Base-by-base conservation (phyloP, 2,888 invertebrate genomes). In the Melanophora roralis region DNA sequence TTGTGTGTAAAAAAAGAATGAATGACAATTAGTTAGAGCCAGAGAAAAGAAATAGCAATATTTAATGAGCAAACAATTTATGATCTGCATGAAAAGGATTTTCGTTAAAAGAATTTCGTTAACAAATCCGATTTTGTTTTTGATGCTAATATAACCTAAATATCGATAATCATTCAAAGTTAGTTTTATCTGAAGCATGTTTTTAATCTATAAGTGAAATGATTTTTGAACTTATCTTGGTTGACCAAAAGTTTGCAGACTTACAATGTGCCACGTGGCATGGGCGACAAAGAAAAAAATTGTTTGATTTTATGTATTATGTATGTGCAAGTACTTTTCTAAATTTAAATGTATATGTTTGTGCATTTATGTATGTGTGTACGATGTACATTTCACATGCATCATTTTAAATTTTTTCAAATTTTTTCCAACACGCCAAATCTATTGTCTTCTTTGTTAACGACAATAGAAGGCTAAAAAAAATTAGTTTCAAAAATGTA, bases 201-300 rank as follows among this genome's bases (percentile, higher is more conserved):
- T 53, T 38, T 60, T 16, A 40, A 38, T 55, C 64, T 49, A n/a
- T n/a, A 27, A 19, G 8, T 67, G 5, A 16, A 72, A 72, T 80
- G 32, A 49, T 75, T 62, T 74, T 76, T 12, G 21, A 14, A 83
- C 88, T 89, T 89, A 89, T 89, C 90, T 86, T 86, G 88, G 89
- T 87, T 89, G 87, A 87, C 89, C 89, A 88, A 69, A 40, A 84
- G 85, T 84, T 84, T 83, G 82, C 83, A 97, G 82, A 83, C 83
- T 84, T 84, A 27, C 27, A 82, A 34, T 73, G 81, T 77, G 82
- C 21, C 75, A 38, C 11, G 4, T 47, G 67, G 40, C 32, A 53
- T 34, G 34, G 45, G 53, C 47, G n/a, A 12, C 2, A 14, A 32
- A 8, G 9, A 21, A 32, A 6, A n/a, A 21, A 36, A 32, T 43